Evolutionary conservation across 2,888 invertebrate species (phyloP), one percentile per base, ranked within the genome.

Genomic region (Rugalucina vietnamica): DNA sequence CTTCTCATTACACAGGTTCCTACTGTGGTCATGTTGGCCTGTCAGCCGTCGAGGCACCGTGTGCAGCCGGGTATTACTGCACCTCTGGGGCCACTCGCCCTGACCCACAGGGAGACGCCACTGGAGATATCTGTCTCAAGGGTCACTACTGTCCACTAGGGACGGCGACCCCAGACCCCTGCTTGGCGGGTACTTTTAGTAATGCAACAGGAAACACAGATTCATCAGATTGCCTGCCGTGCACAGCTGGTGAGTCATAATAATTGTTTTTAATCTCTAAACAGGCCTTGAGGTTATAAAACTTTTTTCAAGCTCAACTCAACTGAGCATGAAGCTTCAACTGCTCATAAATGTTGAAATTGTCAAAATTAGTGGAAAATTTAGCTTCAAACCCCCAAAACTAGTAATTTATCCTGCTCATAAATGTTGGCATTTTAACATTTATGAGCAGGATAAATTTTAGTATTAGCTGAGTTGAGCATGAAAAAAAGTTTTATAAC

Each of bases 121-220:
- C 94, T 2, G 94, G 94, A 29, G 92, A 91, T 49, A 88, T 87
- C 14, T 94, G 94, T 81, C 91, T 93, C 1, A 69, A 70, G n/a
- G 94, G 94, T 24, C 83, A 90, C 82, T 94, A 93, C 88, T 94
- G 94, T 84, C 91, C 91, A 0, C 70, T 77, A 36, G 94, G 93
- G 0, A 93, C 93, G 0, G 89, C 84, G 4, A 89, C 78, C 8
- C 93, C 94, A 0, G 54, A 77, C 5, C 60, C 78, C 4, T 94
- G 94, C 81, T 92, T 92, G 24, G 89, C 93, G n/a, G 94, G 94
- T 18, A 90, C 87, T 81, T 94, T 90, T 88, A 88, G 90, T 57
- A 93, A 93, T 83, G 89, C 90, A 12, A 93, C 93, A 27, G 93
- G 93, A 69, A 92, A 92, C 71, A 79, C 76, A 0, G 90, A 85